Evolutionary conservation across 2,113 vertebrate species (phyloP).

Genomic region (Triplophysa tibetana): DNA sequence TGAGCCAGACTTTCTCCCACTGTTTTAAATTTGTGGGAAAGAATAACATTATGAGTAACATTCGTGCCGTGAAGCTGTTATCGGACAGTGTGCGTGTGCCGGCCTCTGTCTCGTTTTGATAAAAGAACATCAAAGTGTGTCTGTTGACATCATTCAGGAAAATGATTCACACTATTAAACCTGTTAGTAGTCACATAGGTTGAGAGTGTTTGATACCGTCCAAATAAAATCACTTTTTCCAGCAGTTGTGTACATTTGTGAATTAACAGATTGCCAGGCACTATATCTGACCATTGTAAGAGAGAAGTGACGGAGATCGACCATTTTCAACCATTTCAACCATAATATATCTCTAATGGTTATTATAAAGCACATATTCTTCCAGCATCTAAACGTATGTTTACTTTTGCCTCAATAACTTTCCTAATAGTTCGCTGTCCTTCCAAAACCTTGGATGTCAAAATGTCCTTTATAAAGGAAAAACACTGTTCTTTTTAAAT

Average conservation of each 20-base stretch:
- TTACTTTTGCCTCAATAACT: too few species aligned
- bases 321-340: too few species aligned
- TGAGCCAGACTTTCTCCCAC: constrained; percentile 61
- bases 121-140: constrained; percentile 59
- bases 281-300: too few species aligned
- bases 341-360: too few species aligned
- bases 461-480: too few species aligned
- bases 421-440: too few species aligned
- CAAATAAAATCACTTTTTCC: not conserved
- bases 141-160: constrained; percentile 47
- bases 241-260: not conserved
- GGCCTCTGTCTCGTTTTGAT: constrained; percentile 50
- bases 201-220: not conserved
- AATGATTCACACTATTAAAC: constrained; percentile 39
- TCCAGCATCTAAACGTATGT: too few species aligned
- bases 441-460: too few species aligned
- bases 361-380: too few species aligned
- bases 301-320: too few species aligned
- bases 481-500: too few species aligned
- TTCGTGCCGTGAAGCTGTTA: constrained; percentile 64
- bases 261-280: not conserved
- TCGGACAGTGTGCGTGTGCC: constrained; percentile 53
- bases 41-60: constrained; percentile 46
- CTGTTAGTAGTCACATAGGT: constrained; percentile 16
- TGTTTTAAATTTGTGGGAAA: constrained; percentile 62